These are phyloP conservation scores for Argyrosomus regius DNA, from an alignment of 2,797 vertebrate genomes.

Conservation along the genomic window DNA sequence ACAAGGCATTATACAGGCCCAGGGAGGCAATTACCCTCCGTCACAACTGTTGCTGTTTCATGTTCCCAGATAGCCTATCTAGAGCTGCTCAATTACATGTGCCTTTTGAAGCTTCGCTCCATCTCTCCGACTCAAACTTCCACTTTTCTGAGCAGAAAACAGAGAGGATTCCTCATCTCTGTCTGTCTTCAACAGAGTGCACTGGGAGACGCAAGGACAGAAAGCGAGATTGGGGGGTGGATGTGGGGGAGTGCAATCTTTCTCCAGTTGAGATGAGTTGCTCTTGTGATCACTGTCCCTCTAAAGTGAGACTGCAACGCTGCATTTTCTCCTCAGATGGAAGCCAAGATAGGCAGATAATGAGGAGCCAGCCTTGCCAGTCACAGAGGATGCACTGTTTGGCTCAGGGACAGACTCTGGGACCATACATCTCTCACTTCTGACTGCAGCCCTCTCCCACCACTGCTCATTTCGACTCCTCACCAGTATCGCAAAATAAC, in stretches of 20 bases:
- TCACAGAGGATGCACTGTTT: slow-evolving; percentile 72
- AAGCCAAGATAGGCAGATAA: slow-evolving; percentile 80
- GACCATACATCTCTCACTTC: slow-evolving; percentile 51
- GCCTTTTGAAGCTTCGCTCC: slow-evolving; percentile 82
- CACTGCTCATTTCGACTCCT: slow-evolving; percentile 57
- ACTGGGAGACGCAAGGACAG: slow-evolving; percentile 38
- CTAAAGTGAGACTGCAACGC: slow-evolving; percentile 81
- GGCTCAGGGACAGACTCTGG: slow-evolving; percentile 65
- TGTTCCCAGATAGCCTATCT: slow-evolving; percentile 85
- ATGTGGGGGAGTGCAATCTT: slow-evolving; percentile 46
- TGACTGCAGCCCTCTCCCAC: slow-evolving; percentile 50
- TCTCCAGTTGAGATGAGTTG: slow-evolving; percentile 77
- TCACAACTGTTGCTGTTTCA: slow-evolving; percentile 86
- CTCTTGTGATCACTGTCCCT: slow-evolving; percentile 82
- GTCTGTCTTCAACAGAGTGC: slow-evolving; percentile 63
- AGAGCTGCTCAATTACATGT: slow-evolving; percentile 82
- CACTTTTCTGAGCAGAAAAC: slow-evolving; percentile 73
- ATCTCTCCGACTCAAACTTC: slow-evolving; percentile 77
- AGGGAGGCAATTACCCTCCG: slow-evolving; percentile 83
- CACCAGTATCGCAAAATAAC: slow-evolving; percentile 46
- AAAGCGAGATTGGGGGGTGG: slow-evolving; percentile 22
- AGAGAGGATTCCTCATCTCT: slow-evolving; percentile 72
- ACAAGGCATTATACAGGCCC: slow-evolving; percentile 82
- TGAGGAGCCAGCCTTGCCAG: slow-evolving; percentile 74
- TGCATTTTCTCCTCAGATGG: slow-evolving; percentile 80